These are phyloP conservation scores for Platycheirus rosarum DNA, from an alignment of 2,888 invertebrate genomes.

Conservation along the genomic window DNA sequence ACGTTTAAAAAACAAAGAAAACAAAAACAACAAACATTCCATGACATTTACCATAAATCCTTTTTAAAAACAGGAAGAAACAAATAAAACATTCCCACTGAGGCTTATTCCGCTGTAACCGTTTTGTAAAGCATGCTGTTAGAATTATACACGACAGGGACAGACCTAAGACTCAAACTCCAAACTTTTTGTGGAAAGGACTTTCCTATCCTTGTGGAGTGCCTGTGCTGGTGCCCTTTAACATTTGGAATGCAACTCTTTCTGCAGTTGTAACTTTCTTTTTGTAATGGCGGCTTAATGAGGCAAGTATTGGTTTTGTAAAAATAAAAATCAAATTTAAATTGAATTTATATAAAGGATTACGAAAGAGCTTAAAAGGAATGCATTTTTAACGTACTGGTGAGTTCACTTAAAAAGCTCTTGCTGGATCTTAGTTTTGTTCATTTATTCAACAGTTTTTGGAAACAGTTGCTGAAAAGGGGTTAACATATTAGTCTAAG, in stretches of 20 bases:
- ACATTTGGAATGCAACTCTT: slow-evolving; percentile 51
- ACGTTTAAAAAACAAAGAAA: slow-evolving; percentile 31
- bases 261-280: too few relatives aligned
- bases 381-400: too few relatives aligned
- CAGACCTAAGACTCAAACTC: slow-evolving; percentile 40
- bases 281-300: too few relatives aligned
- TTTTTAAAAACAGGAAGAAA: slow-evolving; percentile 52
- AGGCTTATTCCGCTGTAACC: slow-evolving; percentile 58
- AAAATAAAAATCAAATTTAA: too few relatives aligned
- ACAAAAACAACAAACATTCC: slow-evolving; percentile 18
- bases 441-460: too few relatives aligned
- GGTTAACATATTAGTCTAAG: too few relatives aligned
- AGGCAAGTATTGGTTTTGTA: too few relatives aligned
- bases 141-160: not conserved
- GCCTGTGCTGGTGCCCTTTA: slow-evolving; percentile 41
- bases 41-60: slow-evolving; percentile 64
- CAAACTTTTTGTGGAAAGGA: not conserved
- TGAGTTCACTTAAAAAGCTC: too few relatives aligned
- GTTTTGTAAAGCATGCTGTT: slow-evolving; percentile 51
- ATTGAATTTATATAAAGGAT: too few relatives aligned
- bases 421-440: too few relatives aligned
- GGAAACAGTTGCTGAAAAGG: too few relatives aligned
- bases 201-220: not conserved
- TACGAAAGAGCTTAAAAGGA: too few relatives aligned
- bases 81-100: slow-evolving; percentile 57